Percentiles rank a stretch among this genome's conserved stretches.
Evolutionary conservation across 2,888 invertebrate genomes (phyloP).

Genomic region (Dugesia japonica): DNA sequence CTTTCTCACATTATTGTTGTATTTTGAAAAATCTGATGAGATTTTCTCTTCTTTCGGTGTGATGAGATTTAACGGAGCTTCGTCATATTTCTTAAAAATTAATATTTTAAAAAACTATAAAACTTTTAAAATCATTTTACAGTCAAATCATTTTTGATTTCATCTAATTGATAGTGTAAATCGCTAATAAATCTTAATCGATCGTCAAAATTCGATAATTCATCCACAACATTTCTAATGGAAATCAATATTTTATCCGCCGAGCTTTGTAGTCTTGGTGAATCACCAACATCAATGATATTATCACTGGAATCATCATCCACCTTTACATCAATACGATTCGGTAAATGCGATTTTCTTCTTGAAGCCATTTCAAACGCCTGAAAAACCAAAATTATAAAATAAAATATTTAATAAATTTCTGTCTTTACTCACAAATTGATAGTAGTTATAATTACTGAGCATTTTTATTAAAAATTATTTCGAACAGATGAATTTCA

Average conservation of each 20-base stretch:
- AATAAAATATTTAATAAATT: not conserved
- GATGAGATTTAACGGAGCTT: not conserved
- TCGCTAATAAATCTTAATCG: not conserved
- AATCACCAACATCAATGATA: not conserved
- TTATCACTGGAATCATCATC: not conserved
- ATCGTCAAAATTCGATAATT: not conserved
- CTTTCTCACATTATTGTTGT: not conserved
- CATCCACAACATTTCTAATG: not conserved
- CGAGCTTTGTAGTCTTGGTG: not conserved
- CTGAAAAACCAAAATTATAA: not conserved
- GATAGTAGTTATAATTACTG: not conserved
- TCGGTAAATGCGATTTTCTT: not conserved
- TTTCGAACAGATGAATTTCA: no score
- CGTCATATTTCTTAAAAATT: not conserved
- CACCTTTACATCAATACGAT: not conserved
- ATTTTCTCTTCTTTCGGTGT: not conserved
- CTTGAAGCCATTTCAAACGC: conserved; percentile 13
- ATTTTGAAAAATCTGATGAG: not conserved
- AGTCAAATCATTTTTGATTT: not conserved
- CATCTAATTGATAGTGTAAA: not conserved
- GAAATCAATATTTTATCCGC: not conserved
- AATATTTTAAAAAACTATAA: no score
- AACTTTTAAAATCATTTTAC: not conserved
- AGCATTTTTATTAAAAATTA: not conserved
- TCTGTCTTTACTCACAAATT: not conserved